Percentiles rank a stretch among this genome's conserved stretches.
Conservation (phyloP, 1,140 invertebrate species). For the Euwallacea fornicatus region DNA sequence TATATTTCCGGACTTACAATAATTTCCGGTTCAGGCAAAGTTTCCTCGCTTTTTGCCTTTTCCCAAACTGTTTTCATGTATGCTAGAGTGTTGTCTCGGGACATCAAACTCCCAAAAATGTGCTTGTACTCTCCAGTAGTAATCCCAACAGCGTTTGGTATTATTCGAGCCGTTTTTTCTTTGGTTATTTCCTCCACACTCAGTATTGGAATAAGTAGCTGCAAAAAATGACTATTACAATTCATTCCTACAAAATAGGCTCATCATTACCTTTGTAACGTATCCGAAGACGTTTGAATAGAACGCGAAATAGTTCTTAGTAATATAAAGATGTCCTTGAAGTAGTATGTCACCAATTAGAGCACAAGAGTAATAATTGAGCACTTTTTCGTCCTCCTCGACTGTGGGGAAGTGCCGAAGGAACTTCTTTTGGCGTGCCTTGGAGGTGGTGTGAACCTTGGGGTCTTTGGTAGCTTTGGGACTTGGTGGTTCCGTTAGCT, state of each 20-base stretch:
- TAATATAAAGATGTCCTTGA: constrained; percentile 90
- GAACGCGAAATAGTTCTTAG: constrained; percentile 91
- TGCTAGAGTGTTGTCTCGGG: constrained; percentile 82
- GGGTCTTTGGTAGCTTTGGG: constrained; percentile 54
- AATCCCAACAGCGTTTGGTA: constrained; percentile 89
- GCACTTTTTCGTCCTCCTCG: constrained; percentile 71
- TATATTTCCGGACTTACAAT: constrained; percentile 34
- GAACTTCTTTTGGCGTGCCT: constrained; percentile 73
- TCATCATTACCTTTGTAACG: constrained; percentile 74
- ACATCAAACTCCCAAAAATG: constrained; percentile 87
- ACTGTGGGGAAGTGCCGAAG: constrained; percentile 73
- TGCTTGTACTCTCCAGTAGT: constrained; percentile 75
- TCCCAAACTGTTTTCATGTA: constrained; percentile 64
- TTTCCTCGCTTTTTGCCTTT: constrained; percentile 46
- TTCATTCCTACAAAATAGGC: neutral
- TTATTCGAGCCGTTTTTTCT: constrained; percentile 87
- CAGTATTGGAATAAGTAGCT: constrained; percentile 79
- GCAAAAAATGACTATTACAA: constrained; percentile 44
- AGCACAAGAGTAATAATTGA: constrained; percentile 91
- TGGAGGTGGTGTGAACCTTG: constrained; percentile 62
- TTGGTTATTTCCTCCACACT: constrained; percentile 84
- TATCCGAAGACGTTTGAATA: constrained; percentile 94
- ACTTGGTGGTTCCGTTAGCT: constrained; percentile 49
- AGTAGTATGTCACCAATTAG: constrained; percentile 88
- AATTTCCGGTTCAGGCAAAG: constrained; percentile 44